A percentile compares a stretch with the other conserved stretches of the same genome.
Conservation (phyloP, 2,888 invertebrate species). For the Hipparchia semele region DNA sequence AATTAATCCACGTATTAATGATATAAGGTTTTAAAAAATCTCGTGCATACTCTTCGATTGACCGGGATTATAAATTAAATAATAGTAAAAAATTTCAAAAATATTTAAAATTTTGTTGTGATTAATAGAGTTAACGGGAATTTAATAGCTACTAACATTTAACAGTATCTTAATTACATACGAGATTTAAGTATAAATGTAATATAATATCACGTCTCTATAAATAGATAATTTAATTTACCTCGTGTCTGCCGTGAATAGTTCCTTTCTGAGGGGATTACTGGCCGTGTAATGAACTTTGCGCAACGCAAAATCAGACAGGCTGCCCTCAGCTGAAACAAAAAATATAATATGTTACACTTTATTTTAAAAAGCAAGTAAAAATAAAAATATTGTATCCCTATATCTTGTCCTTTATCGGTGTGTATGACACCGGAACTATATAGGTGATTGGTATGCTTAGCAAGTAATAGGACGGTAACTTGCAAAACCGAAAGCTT, state of each 20-base stretch:
- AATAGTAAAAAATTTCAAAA: too few relatives aligned
- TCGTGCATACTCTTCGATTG: background rate
- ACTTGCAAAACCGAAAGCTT: background rate
- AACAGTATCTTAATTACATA: too few relatives aligned
- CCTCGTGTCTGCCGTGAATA: constrained; percentile 90
- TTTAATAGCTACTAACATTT: too few relatives aligned
- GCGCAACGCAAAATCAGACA: constrained; percentile 92
- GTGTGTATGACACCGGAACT: too few relatives aligned
- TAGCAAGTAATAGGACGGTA: background rate
- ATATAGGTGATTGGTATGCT: background rate
- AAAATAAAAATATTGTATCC: too few relatives aligned
- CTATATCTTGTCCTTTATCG: too few relatives aligned
- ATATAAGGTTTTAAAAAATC: too few relatives aligned
- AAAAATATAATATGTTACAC: background rate
- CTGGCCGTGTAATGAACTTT: constrained; percentile 90
- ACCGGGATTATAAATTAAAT: too few relatives aligned
- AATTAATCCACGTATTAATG: too few relatives aligned
- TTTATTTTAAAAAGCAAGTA: too few relatives aligned
- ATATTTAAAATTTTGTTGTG: too few relatives aligned
- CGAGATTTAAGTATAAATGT: background rate
- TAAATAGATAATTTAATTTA: constrained; percentile 44
- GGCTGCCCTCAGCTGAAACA: constrained; percentile 94
- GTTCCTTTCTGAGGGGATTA: constrained; percentile 86
- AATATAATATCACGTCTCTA: background rate
- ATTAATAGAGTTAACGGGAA: too few relatives aligned